phyloP scores from a whole-genome alignment of 2,797 vertebrate species.

The Discoglossus pictus region DNA sequence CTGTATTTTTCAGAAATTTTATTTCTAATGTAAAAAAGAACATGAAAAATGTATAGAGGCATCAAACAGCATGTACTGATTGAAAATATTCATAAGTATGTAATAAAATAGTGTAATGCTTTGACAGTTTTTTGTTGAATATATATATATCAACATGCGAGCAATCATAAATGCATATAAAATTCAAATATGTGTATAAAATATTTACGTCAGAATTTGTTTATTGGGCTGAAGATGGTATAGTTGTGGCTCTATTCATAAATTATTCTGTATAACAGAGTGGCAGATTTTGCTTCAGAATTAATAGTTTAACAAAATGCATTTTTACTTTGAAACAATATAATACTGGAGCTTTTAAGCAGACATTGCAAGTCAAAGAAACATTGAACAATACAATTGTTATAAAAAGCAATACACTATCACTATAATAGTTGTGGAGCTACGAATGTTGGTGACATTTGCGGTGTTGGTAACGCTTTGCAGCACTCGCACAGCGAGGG shows the following conservation, averaged over 20 bases:
- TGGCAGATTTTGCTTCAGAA: slow-evolving; percentile 10
- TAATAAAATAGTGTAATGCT: neutral
- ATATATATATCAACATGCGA: neutral
- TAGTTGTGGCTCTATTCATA: slow-evolving; percentile 10
- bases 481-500: no score
- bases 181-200: slow-evolving; percentile 25
- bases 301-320: slow-evolving; percentile 5
- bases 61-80: neutral
- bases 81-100: neutral
- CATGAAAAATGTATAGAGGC: slow-evolving; percentile 9
- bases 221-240: neutral
- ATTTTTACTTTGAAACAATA: neutral
- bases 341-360: no score
- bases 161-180: no score
- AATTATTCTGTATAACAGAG: slow-evolving; percentile 29
- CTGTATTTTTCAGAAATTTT: slow-evolving; percentile 27
- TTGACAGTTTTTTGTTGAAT: no score
- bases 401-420: no score
- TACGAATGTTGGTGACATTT: no score
- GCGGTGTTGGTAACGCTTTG: no score
- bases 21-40: slow-evolving; percentile 2
- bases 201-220: slow-evolving; percentile 8
- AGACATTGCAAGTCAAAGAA: no score
- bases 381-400: no score
- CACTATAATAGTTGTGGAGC: no score